Evolutionary conservation across 2,113 vertebrate species (phyloP).

Genomic region (Megaceryle torquata): DNA sequence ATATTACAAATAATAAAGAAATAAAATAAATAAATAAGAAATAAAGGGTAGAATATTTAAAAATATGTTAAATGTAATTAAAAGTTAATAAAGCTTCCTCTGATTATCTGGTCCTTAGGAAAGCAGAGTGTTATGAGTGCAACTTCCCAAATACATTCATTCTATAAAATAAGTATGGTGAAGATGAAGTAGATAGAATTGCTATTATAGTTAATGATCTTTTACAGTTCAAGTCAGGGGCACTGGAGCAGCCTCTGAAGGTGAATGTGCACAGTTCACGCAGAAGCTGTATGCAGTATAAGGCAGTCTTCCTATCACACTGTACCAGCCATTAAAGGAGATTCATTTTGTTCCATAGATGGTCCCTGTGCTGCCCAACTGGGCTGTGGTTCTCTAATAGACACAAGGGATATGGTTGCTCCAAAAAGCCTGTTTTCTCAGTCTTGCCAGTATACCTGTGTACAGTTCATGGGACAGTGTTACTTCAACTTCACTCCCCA

Average conservation of each 20-base stretch:
- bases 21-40: neutral
- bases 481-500: neutral
- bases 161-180: neutral
- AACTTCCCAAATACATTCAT: neutral
- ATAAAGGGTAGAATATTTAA: neutral
- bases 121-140: neutral
- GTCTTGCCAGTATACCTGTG: neutral
- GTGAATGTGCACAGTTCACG: neutral
- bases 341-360: neutral
- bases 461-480: neutral
- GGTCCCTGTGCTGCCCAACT: neutral
- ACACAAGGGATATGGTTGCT: neutral
- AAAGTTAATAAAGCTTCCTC: neutral
- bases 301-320: neutral
- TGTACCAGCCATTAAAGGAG: neutral
- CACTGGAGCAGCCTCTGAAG: neutral
- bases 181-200: neutral
- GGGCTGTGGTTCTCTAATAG: neutral
- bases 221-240: neutral
- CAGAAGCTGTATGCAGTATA: neutral
- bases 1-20: too few relatives aligned
- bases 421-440: neutral
- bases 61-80: neutral
- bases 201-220: neutral
- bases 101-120: neutral